Base-by-base conservation (phyloP, 2,113 vertebrate species). In the Stigmatopora argus region DNA sequence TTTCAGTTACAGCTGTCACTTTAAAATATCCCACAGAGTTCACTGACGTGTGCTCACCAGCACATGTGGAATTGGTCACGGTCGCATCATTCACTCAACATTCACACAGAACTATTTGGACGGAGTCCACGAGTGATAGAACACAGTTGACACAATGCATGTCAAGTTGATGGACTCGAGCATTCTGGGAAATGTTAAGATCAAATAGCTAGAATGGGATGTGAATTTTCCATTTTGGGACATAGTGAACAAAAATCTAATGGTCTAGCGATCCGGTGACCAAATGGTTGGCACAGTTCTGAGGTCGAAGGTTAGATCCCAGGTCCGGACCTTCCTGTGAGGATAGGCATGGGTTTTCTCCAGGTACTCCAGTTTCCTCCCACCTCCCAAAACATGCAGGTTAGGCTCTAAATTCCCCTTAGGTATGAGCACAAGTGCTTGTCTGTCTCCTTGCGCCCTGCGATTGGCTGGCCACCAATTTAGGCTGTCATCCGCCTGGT, bases 31-130 rank as follows among this genome's bases (percentile, higher is more conserved):
- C 26, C 58, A 67, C 52, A 41, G 63, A 38, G 53, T 76, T 75
- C 67, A 58, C 64, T 62, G 59, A 67, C 65, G 64, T 52, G 51
- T 6, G 23, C 66, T 46, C 51, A 26, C 35, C 7, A 66, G 51
- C 35, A 61, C 65, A 77, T 73, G 71, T 78, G 74, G 65, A 69
- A 75, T 70, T 31, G 51, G 38, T 77, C 34, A 8, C 58, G 56
- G 53, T 66, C 0, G 9, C 41, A n/a, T 23, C 67, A 47, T 78
- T 76, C 78, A 55, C 3, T 60, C 51, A 31, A 45, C 46, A 31
- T 53, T 62, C 57, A 53, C 18, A 14, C 59, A 57, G 41, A 51
- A 57, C 66, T 59, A 31, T 63, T 63, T 66, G 56, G 52, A n/a
- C 21, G 1, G 31, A 41, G 48, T 44, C 56, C 70, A 65, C 31